Evolutionary conservation across 1,140 invertebrate genomes (phyloP).

Genomic region (Caerostris darwini): DNA sequence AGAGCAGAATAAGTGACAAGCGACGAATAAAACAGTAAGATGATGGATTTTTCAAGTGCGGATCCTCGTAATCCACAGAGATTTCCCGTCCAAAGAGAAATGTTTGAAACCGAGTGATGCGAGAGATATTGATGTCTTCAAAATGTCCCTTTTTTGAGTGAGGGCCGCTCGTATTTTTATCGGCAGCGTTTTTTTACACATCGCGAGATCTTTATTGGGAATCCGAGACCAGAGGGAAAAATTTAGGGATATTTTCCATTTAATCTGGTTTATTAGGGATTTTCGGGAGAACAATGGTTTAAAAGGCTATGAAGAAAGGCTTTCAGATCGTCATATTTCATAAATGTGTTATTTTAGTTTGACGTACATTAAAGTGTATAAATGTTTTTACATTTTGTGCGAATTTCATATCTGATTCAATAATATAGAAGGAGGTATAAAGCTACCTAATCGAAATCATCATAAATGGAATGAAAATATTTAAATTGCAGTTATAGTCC

Average conservation of each 20-base stretch:
- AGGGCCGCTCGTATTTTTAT: slow-evolving; percentile 7
- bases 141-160: neutral
- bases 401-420: no score
- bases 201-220: neutral
- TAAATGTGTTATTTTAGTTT: neutral
- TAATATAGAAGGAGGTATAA: no score
- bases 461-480: no score
- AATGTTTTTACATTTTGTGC: no score
- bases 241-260: neutral
- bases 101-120: slow-evolving; percentile 7
- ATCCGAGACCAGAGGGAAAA: neutral
- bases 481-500: no score
- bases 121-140: slow-evolving; percentile 30
- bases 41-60: neutral
- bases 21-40: neutral
- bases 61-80: neutral
- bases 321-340: neutral
- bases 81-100: slow-evolving; percentile 4
- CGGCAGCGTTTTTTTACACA: neutral
- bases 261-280: neutral
- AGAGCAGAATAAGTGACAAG: neutral
- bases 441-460: no score
- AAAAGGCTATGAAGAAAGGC: neutral
- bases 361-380: neutral
- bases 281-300: neutral